A percentile compares a stretch with the other conserved stretches of the same genome.
Evolutionary conservation across 2,797 vertebrate species (phyloP).

Genomic region (Natrix natrix): DNA sequence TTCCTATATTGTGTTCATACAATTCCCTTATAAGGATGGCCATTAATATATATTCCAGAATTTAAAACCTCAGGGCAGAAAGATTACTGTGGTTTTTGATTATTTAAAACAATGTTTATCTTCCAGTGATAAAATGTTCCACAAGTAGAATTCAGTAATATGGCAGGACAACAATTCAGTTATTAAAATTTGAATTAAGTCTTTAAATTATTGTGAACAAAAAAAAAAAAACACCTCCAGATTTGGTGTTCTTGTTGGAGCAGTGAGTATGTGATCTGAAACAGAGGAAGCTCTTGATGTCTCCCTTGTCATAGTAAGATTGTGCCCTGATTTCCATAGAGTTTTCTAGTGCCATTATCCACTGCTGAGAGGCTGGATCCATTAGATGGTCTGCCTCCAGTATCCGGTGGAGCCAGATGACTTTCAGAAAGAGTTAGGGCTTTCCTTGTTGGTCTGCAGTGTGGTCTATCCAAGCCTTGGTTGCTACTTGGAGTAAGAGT

Average conservation of each 20-base stretch:
- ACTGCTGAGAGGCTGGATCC: neutral
- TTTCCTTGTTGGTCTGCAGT: neutral
- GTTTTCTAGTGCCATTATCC: neutral
- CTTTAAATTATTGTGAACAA: neutral
- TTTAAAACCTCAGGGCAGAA: conserved; percentile 50
- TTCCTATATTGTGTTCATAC: conserved; percentile 69
- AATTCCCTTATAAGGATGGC: conserved; percentile 55
- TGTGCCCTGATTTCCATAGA: neutral
- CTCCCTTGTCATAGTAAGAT: neutral
- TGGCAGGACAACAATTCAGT: neutral
- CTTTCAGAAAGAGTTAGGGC: neutral
- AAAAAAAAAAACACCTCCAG: neutral
- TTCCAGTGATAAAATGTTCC: neutral
- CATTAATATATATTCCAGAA: conserved; percentile 51
- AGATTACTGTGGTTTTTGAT: conserved; percentile 60
- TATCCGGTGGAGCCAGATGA: neutral
- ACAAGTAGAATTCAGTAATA: neutral
- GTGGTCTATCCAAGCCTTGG: neutral
- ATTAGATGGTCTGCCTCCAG: neutral
- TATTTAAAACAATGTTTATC: conserved; percentile 66
- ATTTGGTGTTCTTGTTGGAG: neutral
- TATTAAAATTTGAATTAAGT: neutral
- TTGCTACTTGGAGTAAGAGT: neutral
- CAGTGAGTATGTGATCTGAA: neutral
- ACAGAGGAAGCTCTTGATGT: neutral